phyloP scores from a whole-genome alignment of 2,888 invertebrate genomes.

The Nomada goodeniana region DNA sequence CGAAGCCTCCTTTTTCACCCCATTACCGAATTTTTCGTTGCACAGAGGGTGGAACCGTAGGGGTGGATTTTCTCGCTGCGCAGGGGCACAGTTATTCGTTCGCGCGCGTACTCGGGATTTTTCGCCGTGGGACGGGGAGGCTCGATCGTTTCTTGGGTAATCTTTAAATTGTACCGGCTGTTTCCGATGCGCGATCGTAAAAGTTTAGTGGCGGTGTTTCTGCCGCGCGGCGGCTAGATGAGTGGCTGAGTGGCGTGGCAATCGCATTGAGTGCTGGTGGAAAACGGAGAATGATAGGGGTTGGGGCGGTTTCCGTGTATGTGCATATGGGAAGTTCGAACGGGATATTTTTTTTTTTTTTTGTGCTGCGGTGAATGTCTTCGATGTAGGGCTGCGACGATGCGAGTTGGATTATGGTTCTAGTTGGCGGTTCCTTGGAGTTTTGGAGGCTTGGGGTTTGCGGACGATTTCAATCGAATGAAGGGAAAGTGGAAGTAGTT shows the following conservation, averaged over 20 bases:
- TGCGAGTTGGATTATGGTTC: too few species aligned
- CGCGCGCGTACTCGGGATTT: background rate
- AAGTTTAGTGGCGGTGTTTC: slow-evolving; percentile 54
- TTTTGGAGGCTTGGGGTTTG: too few species aligned
- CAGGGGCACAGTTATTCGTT: background rate
- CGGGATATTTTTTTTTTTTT: too few species aligned
- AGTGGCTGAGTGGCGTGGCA: slow-evolving; percentile 57
- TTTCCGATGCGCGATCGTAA: slow-evolving; percentile 39
- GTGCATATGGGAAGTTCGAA: too few species aligned
- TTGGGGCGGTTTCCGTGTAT: background rate
- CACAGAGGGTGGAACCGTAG: background rate
- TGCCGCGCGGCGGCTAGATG: slow-evolving; percentile 1
- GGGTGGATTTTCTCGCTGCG: slow-evolving; percentile 23
- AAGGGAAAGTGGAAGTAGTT: too few species aligned
- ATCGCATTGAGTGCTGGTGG: slow-evolving; percentile 66
- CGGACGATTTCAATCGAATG: too few species aligned
- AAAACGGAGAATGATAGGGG: background rate
- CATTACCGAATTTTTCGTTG: slow-evolving; percentile 33
- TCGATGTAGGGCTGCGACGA: too few species aligned
- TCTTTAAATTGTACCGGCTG: slow-evolving; percentile 55
- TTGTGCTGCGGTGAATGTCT: too few species aligned
- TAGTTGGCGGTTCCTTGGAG: too few species aligned
- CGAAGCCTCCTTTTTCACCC: slow-evolving; percentile 40
- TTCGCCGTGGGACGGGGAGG: background rate
- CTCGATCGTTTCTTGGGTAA: slow-evolving; percentile 15